phyloP scores from a whole-genome alignment of 2,797 vertebrate genomes.

The Cryptoblepharus egeriae region DNA sequence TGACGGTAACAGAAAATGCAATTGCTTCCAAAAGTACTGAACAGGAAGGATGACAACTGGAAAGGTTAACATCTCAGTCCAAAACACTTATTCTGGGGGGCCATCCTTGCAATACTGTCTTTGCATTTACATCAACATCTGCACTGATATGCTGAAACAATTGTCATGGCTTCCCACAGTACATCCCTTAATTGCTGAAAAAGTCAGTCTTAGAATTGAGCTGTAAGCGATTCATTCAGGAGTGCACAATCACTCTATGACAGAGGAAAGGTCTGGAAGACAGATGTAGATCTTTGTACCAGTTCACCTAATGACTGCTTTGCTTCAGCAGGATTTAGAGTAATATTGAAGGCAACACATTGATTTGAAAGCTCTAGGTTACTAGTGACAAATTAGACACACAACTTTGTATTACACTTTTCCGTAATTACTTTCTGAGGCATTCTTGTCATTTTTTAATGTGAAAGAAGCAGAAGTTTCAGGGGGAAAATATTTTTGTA shows the following conservation, averaged over 20 bases:
- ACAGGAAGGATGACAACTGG: background rate
- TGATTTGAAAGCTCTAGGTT: conserved; percentile 1
- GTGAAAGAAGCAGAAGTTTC: background rate
- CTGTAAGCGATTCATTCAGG: background rate
- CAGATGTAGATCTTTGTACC: background rate
- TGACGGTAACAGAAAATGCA: background rate
- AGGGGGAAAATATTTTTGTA: background rate
- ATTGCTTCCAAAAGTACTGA: background rate
- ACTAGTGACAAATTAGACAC: conserved; percentile 5
- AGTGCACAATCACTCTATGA: background rate
- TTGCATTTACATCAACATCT: background rate
- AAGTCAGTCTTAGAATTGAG: background rate
- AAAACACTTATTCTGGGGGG: background rate
- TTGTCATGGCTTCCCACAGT: background rate
- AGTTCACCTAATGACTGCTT: background rate
- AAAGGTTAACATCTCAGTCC: background rate
- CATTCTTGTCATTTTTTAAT: background rate
- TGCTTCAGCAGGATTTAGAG: background rate
- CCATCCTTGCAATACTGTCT: background rate
- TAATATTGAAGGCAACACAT: conserved; percentile 6
- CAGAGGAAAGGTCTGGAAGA: background rate
- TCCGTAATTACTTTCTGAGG: background rate
- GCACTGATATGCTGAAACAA: too few relatives aligned
- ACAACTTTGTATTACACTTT: background rate
- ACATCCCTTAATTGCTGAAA: too few relatives aligned